These are phyloP conservation scores for Caenorhabditis japonica DNA, from an alignment of 2,888 invertebrate species.

Conservation along the genomic window DNA sequence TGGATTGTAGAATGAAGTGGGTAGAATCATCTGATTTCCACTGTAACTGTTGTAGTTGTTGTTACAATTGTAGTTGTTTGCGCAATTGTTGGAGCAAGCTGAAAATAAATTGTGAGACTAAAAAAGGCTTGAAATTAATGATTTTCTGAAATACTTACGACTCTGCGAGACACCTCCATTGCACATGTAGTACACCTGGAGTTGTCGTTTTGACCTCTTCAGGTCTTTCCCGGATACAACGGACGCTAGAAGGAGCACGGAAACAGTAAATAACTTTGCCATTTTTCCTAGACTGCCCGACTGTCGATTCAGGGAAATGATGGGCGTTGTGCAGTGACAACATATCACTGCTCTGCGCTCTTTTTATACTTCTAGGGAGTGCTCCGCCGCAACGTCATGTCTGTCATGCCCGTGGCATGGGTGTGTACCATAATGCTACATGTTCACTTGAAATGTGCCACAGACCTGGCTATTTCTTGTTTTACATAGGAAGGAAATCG, in stretches of 20 bases:
- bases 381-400: slow-evolving; percentile 40
- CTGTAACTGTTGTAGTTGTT: slow-evolving; percentile 49
- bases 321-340: slow-evolving; percentile 21
- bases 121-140: too few species aligned
- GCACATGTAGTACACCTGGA: slow-evolving; percentile 62
- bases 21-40: slow-evolving; percentile 44
- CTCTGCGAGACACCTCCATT: slow-evolving; percentile 59
- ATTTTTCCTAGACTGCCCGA: too few species aligned
- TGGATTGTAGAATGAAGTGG: slow-evolving; percentile 60
- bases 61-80: slow-evolving; percentile 29
- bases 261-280: slow-evolving; percentile 24
- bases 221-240: slow-evolving; percentile 44
- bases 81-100: slow-evolving; percentile 1
- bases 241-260: slow-evolving; percentile 9
- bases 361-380: slow-evolving; percentile 44
- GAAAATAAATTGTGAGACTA: too few species aligned
- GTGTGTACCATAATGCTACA: slow-evolving; percentile 15
- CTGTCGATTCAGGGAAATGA: slow-evolving; percentile 1
- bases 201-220: slow-evolving; percentile 58
- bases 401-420: slow-evolving; percentile 40
- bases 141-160: slow-evolving; percentile 40
- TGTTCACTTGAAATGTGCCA: too few species aligned
- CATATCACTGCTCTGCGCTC: slow-evolving; percentile 14
- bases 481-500: slow-evolving; percentile 29
- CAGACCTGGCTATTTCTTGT: too few species aligned